Base-by-base conservation (phyloP, 1,140 invertebrate species). In the Drosophila repletoides region DNA sequence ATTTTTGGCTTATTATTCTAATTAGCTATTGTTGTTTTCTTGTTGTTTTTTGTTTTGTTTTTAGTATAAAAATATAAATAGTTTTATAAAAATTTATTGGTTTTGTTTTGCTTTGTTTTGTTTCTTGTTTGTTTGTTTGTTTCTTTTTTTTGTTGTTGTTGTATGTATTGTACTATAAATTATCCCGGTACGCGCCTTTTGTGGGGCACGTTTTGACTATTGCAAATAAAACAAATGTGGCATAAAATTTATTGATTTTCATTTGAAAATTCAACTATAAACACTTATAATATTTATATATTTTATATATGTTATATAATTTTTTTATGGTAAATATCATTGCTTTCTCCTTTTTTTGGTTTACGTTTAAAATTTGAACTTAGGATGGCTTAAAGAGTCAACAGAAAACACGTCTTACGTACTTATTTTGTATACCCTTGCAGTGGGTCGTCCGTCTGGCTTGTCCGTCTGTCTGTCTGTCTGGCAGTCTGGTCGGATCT, bases 131-230 rank as follows among this genome's bases (percentile, higher is more conserved):
- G 56, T 88, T 63, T 68, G 61, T 80, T 74, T 66, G 51, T 69
- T 75, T 36, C 12, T 55, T 65, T 76, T 29, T 61, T 70, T 86
- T 45, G 65, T 53, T 86, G 71, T 72, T 79, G 55, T 63, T 61
- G 53, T 66, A 86, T 89, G 89, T 88, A 90, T 90, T 90, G 89
- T 90, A 90, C 89, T 90, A 90, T 90, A 90, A 90, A 90, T 90
- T 89, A 90, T 90, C 75, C 89, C 86, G 89, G 89, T 88, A 81
- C 72, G 86, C 71, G 80, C 66, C 41, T 45, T 52, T 34, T n/a
- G n/a, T n/a, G n/a, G n/a, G 28, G 67, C 72, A 71, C 80, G 72
- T 69, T 71, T 77, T 72, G 41, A 79, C 89, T 90, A 90, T 90
- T 90, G 89, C 89, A 90, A 90, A 73, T 79, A 56, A 83, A 76